Evolutionary conservation across 2,797 vertebrate species (phyloP).

Genomic region (Paedocypris micromegethes): DNA sequence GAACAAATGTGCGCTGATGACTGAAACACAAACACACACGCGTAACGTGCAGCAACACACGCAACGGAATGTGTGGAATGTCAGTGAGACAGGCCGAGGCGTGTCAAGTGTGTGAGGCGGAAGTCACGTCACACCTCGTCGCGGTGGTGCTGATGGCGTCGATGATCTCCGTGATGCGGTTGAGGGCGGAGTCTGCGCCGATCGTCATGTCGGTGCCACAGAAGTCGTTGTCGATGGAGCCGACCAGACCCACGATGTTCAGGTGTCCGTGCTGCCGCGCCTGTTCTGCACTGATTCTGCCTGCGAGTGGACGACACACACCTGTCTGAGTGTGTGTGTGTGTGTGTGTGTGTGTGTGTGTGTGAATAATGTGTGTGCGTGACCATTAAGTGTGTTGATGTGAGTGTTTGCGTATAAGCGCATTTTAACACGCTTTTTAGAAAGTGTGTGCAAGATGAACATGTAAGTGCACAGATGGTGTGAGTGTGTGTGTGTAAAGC

Average conservation of each 20-base stretch:
- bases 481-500: too few relatives aligned
- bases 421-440: too few relatives aligned
- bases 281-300: constrained; percentile 76
- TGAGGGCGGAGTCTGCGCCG: constrained; percentile 86
- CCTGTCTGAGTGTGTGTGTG: too few relatives aligned
- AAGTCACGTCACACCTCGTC: constrained; percentile 70
- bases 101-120: too few relatives aligned
- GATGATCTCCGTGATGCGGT: constrained; percentile 90
- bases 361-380: neutral
- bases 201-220: constrained; percentile 98
- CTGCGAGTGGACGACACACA: constrained; percentile 55
- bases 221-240: constrained; percentile 97
- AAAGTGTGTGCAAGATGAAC: too few relatives aligned
- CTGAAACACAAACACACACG: constrained; percentile 56
- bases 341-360: neutral
- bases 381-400: neutral
- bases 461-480: too few relatives aligned
- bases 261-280: constrained; percentile 72
- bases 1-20: constrained; percentile 90
- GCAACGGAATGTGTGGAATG: too few relatives aligned
- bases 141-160: constrained; percentile 92
- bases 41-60: too few relatives aligned
- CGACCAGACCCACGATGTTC: constrained; percentile 91
- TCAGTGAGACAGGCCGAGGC: too few relatives aligned
- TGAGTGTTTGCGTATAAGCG: neutral